Evolutionary conservation across 2,888 invertebrate species (phyloP).

Genomic region (Acronicta psi): DNA sequence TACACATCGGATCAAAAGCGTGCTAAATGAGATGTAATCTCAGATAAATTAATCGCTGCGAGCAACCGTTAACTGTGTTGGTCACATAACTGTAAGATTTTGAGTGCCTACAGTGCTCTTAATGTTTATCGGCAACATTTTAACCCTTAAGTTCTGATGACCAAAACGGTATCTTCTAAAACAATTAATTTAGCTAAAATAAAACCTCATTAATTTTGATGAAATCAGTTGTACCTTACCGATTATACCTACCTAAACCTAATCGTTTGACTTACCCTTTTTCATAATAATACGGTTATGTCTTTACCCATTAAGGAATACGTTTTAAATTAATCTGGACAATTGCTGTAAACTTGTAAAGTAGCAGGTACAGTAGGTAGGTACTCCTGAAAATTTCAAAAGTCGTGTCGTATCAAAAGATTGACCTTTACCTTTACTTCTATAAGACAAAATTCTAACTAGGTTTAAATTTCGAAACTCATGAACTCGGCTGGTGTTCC

Average conservation of each 20-base stretch:
- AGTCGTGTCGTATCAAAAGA: neutral
- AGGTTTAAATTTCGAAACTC: conserved; percentile 10
- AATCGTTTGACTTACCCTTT: too few relatives aligned
- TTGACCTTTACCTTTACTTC: neutral
- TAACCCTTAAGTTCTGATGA: conserved; percentile 8
- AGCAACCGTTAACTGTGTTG: conserved; percentile 59
- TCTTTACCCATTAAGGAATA: too few relatives aligned
- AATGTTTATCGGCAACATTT: neutral
- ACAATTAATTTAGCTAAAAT: neutral
- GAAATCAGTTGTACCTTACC: neutral
- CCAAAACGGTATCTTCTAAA: neutral
- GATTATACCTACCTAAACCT: too few relatives aligned
- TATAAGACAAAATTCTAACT: neutral
- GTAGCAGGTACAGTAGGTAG: too few relatives aligned
- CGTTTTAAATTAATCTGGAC: too few relatives aligned
- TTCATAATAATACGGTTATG: too few relatives aligned
- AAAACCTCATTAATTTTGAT: neutral
- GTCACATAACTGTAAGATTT: conserved; percentile 60
- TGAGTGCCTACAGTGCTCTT: conserved; percentile 15
- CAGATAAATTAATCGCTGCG: conserved; percentile 60
- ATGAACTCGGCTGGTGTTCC: conserved; percentile 32
- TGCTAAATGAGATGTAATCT: conserved; percentile 64
- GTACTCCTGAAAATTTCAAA: too few relatives aligned
- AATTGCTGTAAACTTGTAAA: too few relatives aligned
- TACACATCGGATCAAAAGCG: conserved; percentile 52